Evolutionary conservation across 2,888 invertebrate species (phyloP).

Genomic region (Pilophorus perplexus): DNA sequence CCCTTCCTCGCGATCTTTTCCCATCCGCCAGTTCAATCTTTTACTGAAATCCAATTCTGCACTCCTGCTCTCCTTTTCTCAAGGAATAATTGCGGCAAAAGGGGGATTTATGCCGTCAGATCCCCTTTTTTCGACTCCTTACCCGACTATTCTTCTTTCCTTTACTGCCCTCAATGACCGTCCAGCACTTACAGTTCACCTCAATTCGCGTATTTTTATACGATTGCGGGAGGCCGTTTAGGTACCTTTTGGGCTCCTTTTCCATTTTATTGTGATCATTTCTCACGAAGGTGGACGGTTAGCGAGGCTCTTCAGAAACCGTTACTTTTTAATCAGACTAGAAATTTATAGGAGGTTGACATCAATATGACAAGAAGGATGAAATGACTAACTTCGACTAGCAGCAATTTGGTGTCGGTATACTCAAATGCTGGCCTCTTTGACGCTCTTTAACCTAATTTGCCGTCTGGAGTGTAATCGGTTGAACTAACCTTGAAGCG

Average conservation of each 20-base stretch:
- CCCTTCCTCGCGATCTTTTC: constrained; percentile 17
- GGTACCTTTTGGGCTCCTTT: not conserved
- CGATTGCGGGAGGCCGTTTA: too few relatives aligned
- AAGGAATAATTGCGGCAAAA: constrained; percentile 29
- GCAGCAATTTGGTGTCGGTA: too few relatives aligned
- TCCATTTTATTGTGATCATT: not conserved
- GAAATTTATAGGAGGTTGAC: too few relatives aligned
- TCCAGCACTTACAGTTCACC: constrained; percentile 8
- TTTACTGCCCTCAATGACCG: constrained; percentile 14
- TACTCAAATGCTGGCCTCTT: too few relatives aligned
- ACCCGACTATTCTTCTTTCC: constrained; percentile 16
- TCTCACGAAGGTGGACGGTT: too few relatives aligned
- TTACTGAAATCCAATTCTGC: constrained; percentile 27
- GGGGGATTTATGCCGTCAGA: constrained; percentile 16
- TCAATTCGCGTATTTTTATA: not conserved
- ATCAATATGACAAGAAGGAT: too few relatives aligned
- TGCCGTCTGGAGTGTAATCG: too few relatives aligned
- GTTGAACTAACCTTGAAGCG: too few relatives aligned
- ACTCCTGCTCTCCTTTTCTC: constrained; percentile 13
- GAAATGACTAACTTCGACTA: too few relatives aligned
- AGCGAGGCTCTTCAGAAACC: too few relatives aligned
- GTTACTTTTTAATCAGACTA: too few relatives aligned
- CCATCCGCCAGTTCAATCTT: constrained; percentile 25
- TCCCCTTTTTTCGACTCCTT: constrained; percentile 21
- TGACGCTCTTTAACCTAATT: too few relatives aligned